Base-by-base conservation (phyloP, 23 tunicate genomes). In the Oikopleura albicans region DNA sequence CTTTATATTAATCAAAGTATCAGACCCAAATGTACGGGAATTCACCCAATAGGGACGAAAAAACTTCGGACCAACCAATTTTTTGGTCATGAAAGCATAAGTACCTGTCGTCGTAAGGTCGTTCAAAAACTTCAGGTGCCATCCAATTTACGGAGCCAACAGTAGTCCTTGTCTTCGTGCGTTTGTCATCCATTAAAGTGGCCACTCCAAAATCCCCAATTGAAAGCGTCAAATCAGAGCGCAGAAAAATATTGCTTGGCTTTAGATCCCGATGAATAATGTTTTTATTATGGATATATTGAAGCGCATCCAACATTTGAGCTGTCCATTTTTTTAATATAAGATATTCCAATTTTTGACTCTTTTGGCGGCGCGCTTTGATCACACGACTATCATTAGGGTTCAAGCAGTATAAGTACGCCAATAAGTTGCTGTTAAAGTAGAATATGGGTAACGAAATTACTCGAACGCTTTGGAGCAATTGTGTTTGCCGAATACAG, bases 81-180 rank as follows among this genome's bases (percentile, higher is more conserved):
- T n/a, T n/a, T n/a, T n/a, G n/a, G n/a, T n/a, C n/a, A n/a, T n/a
- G n/a, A n/a, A n/a, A n/a, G n/a, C n/a, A n/a, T n/a, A n/a, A 8
- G 22, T 49, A 49, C 63, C 99, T 66, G 57, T 95, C 99, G 83
- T 95, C 99, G 76, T 95, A 95, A 40, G 99, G 99, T 37, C 99
- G 79, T 66, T 95, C 99, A 95, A 95, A 91, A 40, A 95, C 99
- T 84, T 95, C 99, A 38, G 99, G 99, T 39, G 99, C 99, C 99
- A 95, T 95, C 99, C 99, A 95, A 49, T 90, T 95, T 91, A 95
- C 91, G 39, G 99, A 95, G 83, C 90, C 96, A 38, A 94, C 99
- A 4, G 99, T 94, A 0, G 99, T 94, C 83, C 99, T 88, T 34
- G 99, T 94, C 39, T 94, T 94, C 12, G 99, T 94, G 29, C 99